Evolutionary conservation across 2,888 invertebrate species (phyloP).

Genomic region (Trichogramma evanescens): DNA sequence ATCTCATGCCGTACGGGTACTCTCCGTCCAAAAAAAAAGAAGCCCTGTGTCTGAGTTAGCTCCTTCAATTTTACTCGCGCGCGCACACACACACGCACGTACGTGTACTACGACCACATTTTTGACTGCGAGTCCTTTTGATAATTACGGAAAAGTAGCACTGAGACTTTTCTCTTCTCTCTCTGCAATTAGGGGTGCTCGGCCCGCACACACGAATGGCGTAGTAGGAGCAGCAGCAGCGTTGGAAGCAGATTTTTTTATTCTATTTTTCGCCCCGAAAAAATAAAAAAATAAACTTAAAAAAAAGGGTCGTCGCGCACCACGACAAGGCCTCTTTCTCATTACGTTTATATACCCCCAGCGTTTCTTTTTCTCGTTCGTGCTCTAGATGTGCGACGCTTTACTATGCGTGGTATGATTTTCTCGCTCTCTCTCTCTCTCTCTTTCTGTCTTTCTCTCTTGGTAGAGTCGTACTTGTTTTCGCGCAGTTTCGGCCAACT

Average conservation of each 20-base stretch:
- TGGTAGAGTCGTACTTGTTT: too few relatives aligned
- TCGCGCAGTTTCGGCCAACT: too few relatives aligned
- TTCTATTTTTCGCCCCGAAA: too few relatives aligned
- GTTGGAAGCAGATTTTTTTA: too few relatives aligned
- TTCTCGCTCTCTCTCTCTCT: background rate
- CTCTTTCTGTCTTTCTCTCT: background rate
- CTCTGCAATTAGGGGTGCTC: conserved; percentile 10
- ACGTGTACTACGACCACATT: background rate
- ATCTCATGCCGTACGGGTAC: too few relatives aligned
- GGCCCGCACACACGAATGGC: background rate
- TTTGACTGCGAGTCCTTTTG: conserved; percentile 7
- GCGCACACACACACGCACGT: background rate
- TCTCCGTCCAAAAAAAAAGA: too few relatives aligned
- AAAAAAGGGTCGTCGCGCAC: too few relatives aligned
- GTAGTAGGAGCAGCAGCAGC: too few relatives aligned
- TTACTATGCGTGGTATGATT: background rate
- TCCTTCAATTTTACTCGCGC: background rate
- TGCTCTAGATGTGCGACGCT: background rate
- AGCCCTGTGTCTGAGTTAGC: too few relatives aligned
- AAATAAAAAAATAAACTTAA: too few relatives aligned
- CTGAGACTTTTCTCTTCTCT: conserved; percentile 1
- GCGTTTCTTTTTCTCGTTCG: background rate
- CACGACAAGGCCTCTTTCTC: too few relatives aligned
- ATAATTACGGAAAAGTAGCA: conserved; percentile 16
- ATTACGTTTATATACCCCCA: background rate